phyloP scores from a whole-genome alignment of 2,888 invertebrate species.

The Nymphalis polychloros region DNA sequence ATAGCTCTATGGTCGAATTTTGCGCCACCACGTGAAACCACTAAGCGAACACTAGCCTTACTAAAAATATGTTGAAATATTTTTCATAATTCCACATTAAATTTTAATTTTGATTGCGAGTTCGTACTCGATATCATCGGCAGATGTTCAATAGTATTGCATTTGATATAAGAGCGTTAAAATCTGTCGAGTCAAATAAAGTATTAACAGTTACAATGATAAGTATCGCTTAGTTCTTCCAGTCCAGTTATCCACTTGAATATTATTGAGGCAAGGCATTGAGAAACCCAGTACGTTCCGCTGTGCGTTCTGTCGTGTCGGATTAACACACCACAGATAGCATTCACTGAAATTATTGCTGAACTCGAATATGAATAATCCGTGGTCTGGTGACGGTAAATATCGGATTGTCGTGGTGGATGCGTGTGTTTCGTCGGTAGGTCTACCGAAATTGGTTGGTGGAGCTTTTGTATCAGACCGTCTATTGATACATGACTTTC shows the following conservation, averaged over 20 bases:
- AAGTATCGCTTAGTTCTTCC: conserved; percentile 31
- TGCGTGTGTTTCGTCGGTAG: conserved; percentile 13
- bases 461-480: neutral
- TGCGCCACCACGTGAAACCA: too few relatives aligned
- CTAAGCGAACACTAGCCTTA: too few relatives aligned
- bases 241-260: conserved; percentile 29
- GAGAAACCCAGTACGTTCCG: conserved; percentile 29
- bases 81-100: too few relatives aligned
- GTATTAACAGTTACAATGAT: conserved; percentile 29
- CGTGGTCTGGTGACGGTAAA: conserved; percentile 26
- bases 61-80: too few relatives aligned
- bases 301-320: conserved; percentile 33
- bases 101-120: too few relatives aligned
- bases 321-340: conserved; percentile 28
- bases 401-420: conserved; percentile 35
- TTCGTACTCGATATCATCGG: neutral
- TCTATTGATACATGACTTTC: neutral
- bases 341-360: conserved; percentile 16
- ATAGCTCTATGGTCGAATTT: too few relatives aligned
- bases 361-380: conserved; percentile 34
- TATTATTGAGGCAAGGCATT: conserved; percentile 25
- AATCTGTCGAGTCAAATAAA: conserved; percentile 16
- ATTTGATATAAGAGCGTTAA: conserved; percentile 7
- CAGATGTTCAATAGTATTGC: conserved; percentile 1
- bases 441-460: neutral